These are phyloP conservation scores for Nycticorax nycticorax DNA, from an alignment of 2,113 vertebrate species.

Conservation along the genomic window DNA sequence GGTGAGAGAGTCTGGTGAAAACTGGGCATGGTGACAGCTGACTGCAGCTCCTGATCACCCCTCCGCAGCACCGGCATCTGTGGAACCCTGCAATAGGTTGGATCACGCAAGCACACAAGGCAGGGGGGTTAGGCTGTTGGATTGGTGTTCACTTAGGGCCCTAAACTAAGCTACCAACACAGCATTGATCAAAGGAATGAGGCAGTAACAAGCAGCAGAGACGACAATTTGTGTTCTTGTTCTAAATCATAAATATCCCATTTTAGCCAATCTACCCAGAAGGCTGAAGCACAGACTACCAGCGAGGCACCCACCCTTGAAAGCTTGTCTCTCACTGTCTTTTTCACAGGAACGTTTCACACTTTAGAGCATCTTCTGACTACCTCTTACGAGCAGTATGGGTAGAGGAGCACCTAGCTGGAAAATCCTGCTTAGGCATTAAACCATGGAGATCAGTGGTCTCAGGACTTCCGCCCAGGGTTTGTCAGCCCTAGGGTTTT, in stretches of 20 bases:
- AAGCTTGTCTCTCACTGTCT: neutral
- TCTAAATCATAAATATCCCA: neutral
- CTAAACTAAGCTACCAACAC: neutral
- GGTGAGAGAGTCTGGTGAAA: neutral
- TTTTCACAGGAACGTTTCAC: neutral
- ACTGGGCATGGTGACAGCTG: too few species aligned
- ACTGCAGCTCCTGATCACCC: fast-evolving
- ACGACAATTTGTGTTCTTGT: neutral
- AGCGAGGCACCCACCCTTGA: neutral
- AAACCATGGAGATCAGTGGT: neutral
- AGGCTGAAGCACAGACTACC: neutral
- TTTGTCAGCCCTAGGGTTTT: neutral
- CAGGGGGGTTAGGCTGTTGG: too few species aligned
- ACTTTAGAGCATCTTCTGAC: neutral
- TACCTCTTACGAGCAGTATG: neutral
- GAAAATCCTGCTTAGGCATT: neutral
- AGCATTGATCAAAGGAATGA: neutral
- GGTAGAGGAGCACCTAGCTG: neutral
- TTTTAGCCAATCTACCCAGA: neutral
- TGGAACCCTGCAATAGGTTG: neutral
- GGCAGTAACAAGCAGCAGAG: neutral
- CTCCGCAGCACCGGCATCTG: neutral
- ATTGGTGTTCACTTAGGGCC: neutral
- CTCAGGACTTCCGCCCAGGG: neutral
- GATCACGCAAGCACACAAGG: neutral